Evolutionary conservation across 92 coral and sea anemone species (phyloP).

Genomic region (Galaxea fascicularis): DNA sequence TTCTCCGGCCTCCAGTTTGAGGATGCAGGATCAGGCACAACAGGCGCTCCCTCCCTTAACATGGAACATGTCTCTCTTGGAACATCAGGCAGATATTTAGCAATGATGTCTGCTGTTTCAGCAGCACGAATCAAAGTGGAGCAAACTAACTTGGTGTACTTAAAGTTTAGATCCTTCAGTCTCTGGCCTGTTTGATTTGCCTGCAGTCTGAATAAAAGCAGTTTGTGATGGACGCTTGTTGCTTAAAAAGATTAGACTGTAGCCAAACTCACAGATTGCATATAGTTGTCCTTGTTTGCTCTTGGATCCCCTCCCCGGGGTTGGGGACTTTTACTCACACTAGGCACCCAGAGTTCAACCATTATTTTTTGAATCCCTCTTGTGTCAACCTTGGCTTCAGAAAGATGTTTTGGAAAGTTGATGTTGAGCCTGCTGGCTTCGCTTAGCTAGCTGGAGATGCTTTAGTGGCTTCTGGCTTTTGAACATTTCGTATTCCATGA

Average conservation of each 20-base stretch:
- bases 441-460: too few species aligned
- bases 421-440: too few species aligned
- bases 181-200: constrained; percentile 88
- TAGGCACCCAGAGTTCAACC: too few species aligned
- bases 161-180: constrained; percentile 66
- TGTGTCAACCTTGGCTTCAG: too few species aligned
- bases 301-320: too few species aligned
- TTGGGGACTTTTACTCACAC: too few species aligned
- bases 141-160: constrained; percentile 76
- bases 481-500: too few species aligned
- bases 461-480: too few species aligned
- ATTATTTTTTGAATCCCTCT: too few species aligned
- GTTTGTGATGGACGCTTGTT: neutral
- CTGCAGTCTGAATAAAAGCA: constrained; percentile 65
- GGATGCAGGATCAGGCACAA: constrained; percentile 89
- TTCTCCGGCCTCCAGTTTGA: constrained; percentile 88
- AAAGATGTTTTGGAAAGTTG: too few species aligned
- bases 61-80: constrained; percentile 82
- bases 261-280: too few species aligned
- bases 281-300: too few species aligned
- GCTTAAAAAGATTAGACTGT: neutral
- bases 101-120: constrained; percentile 90
- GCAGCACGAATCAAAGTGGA: constrained; percentile 87
- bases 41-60: constrained; percentile 93
- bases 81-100: constrained; percentile 77